Evolutionary conservation across 2,113 vertebrate species (phyloP), one percentile per base, ranked within the genome.

Genomic region (Xenus cinereus): DNA sequence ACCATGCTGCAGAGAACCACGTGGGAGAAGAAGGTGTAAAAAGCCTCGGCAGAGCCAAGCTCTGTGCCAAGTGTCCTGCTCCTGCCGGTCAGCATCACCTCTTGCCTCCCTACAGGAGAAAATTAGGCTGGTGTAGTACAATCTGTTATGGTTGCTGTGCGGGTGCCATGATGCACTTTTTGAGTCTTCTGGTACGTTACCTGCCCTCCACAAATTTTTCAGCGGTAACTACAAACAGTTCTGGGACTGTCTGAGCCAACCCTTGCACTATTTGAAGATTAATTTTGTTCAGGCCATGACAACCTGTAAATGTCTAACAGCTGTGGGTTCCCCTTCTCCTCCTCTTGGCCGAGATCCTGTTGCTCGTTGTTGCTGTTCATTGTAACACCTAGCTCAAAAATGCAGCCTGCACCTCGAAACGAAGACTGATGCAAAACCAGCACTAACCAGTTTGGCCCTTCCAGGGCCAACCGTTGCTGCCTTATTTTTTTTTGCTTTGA

Each of bases 1-100:
- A 54, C 10, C 9, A 12, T 7, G 24, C 6, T 41, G 37, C 0
- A 0, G 18, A 85, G 28, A 56, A 18, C 8, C 6, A 4, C 15
- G 1, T 4, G 30, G 15, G 17, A 57, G 48, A 46, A 46, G 46
- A 87, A 41, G 10, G 20, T 43, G 17, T 21, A 57, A 81, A 74
- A 83, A 69, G 11, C 41, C 26, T 60, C 3, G 1, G 10, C 22
- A 76, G 28, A 41, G 35, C 27, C 62, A 72, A 54, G 24, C 1
- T 0, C 23, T 43, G 20, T 72, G 21, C 21, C 35, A 41, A 30
- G 14, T 39, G 41, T 74, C 41, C 76, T 71, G 66, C 3, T 83
- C 14, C 53, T 27, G 22, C 3, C 1, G 23, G 54, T 45, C 64
- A 84, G 41, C 56, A 71, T 62, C 59, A 39, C 15, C 28, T n/a